Base-by-base conservation (phyloP, 2,797 vertebrate species). In the Premnoplex brunnescens region DNA sequence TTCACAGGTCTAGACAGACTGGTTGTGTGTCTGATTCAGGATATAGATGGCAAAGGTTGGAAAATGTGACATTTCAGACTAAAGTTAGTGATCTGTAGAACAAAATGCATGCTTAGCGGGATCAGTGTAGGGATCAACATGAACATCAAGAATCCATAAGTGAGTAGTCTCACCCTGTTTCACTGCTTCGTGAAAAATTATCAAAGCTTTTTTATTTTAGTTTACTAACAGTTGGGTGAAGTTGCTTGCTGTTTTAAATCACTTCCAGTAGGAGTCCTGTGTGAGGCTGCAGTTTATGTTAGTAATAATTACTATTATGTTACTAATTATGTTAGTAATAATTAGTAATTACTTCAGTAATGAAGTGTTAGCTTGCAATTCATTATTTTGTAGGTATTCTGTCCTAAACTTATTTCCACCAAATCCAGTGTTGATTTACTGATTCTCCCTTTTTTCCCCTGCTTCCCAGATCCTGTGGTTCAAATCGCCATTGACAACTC, bases 401-500 rank as follows among this genome's bases (percentile, higher is more conserved):
- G 12, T 81, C 44, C 11, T 85, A 41, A 90, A 88, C 7, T 80
- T 48, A 32, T 68, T 85, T 82, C 19, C 44, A 75, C 8, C 4
- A 68, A 66, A 37, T 81, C 21, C 14, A 36, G 1, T 89, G 19
- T 73, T 95, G n/a, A 60, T 93, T 93, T 75, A 4, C 63, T 86
- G 18, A 26, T 90, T 74, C 23, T 81, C 26, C 12, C 24, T 48
- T 51, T 83, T 82, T 62, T 28, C 1, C 4, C 9, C 6, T 1
- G 0, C 4, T 18, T 5, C 46, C 91, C 69, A 99, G 99, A 99
- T 97, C 99, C 99, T 32, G 97, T 99, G 80, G 98, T 99, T 96
- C 99, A 99, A 98, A 99, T 99, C 17, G 99, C 99, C 58, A 93
- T 99, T 44, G 99, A 99, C 97, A 99, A 99, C 96, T 99, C 99